Base-by-base conservation (phyloP, 2,113 vertebrate genomes). In the Macquaria australasica region DNA sequence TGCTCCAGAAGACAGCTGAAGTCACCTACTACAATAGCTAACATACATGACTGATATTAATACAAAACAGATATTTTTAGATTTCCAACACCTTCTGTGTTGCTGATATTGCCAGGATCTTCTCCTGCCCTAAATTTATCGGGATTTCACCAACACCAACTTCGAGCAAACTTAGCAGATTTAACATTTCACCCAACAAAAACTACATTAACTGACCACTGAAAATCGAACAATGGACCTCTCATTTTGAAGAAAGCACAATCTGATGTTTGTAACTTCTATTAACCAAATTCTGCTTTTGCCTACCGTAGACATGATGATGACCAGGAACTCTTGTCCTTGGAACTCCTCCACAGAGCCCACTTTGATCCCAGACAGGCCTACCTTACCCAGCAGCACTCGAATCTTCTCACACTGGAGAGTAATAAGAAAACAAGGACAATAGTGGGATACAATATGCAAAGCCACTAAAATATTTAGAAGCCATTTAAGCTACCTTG, bases 321-420 rank as follows among this genome's bases (percentile, higher is more conserved):
- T 96, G 76, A 96, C 96, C 80, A 95, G 84, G 70, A 95, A 97
- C 77, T 99, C 98, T 70, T 97, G 98, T 5, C 98, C 98, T 90
- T 99, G 98, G 85, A 99, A 99, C 90, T 99, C 97, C 91, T 99
- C 98, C 15, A 99, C 98, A 0, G 98, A 98, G n/a, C 98, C 98
- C 74, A 99, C 97, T 89, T 98, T 99, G 76, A 99, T 94, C 66
- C 98, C 97, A 58, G 82, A 88, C 85, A 99, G 94, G 34, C 98
- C 97, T 50, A 96, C 95, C 15, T 94, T 97, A 84, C 93, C 91
- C 58, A 99, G 91, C 78, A 99, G 96, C 82, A 97, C 66, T 85
- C 93, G 94, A 7, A 99, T 98, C 94, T 99, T 99, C 93, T 99
- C 97, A 79, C 95, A 97, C 98, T 99, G 91, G 12, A 68, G 37